These are phyloP conservation scores for Tachystola acroxantha DNA, from an alignment of 2,888 invertebrate species.

Conservation along the genomic window DNA sequence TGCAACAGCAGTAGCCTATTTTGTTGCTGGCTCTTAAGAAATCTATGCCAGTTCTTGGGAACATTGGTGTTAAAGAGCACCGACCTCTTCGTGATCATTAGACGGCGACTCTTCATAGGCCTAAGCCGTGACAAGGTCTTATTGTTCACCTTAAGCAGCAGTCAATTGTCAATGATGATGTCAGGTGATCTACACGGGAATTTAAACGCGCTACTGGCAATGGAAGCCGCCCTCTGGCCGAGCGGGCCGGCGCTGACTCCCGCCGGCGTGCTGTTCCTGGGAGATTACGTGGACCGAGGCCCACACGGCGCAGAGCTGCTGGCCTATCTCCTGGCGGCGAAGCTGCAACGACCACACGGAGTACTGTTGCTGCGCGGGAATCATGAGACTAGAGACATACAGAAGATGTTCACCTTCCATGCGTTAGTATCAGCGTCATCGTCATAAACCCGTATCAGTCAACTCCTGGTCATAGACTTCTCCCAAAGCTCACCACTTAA, in stretches of 20 bases:
- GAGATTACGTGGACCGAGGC: constrained; percentile 88
- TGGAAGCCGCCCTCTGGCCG: constrained; percentile 84
- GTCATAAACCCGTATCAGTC: background rate
- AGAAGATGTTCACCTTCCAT: constrained; percentile 85
- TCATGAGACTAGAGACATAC: constrained; percentile 86
- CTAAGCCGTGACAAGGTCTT: too few relatives aligned
- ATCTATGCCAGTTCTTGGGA: too few relatives aligned
- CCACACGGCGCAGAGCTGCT: constrained; percentile 82
- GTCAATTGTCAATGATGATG: too few relatives aligned
- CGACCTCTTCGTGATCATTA: too few relatives aligned
- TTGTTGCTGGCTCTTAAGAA: too few relatives aligned
- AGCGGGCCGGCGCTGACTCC: constrained; percentile 81
- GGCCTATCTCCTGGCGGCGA: constrained; percentile 83
- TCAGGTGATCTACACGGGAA: constrained; percentile 88
- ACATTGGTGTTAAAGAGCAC: too few relatives aligned
- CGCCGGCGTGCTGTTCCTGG: constrained; percentile 82
- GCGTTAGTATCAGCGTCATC: constrained; percentile 67
- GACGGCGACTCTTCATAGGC: too few relatives aligned
- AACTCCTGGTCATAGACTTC: too few relatives aligned
- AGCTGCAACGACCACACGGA: constrained; percentile 81
- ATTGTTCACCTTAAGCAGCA: too few relatives aligned
- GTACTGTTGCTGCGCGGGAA: constrained; percentile 84
- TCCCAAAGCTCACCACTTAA: too few relatives aligned
- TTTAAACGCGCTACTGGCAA: constrained; percentile 80
- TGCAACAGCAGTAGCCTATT: too few relatives aligned